Evolutionary conservation across 1,140 invertebrate species (phyloP), one percentile per base, ranked within the genome.

Genomic region (Octopus sinensis): DNA sequence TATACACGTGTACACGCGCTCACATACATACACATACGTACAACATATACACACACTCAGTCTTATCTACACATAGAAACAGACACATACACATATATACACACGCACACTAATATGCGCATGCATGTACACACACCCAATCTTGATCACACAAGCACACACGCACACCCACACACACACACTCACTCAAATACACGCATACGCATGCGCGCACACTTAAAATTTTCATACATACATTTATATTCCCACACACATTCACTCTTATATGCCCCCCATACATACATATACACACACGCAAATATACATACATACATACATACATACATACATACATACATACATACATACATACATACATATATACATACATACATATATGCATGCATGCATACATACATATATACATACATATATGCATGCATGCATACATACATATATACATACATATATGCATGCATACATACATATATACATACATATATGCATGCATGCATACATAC

Each of bases 281-380:
- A 56, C 23, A 79, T 7, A 80, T 13, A 56, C 71, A 80, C 76
- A 80, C 12, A 56, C 23, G 51, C 75, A 30, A 10, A 80, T 30
- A 79, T 23, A 82, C 53, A 82, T 30, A 79, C 43, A 80, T n/a
- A 79, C 51, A 82, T 53, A 82, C 53, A 77, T 54, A 81, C 71
- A 78, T 54, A 51, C 30, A 53, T 23, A 78, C 30, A 43, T 54
- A 78, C 1, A 78, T 54, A 53, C 30, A 51, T 54, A 78, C 52
- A 78, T 43, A 78, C 51, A 54, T 68, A 23, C 56, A 80, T 51
- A 54, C 79, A 73, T 62, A 17, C 56, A 17, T 62, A 17, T 1
- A 17, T 62, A 17, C 1, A 62, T 62, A 17, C 17, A 17, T 62
- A 62, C 17, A 17, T 62, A 62, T 1, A 17, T 62, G 1, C 1